Evolutionary conservation across 92 coral and sea anemone genomes (phyloP).

Genomic region (Parazoanthus swiftii): DNA sequence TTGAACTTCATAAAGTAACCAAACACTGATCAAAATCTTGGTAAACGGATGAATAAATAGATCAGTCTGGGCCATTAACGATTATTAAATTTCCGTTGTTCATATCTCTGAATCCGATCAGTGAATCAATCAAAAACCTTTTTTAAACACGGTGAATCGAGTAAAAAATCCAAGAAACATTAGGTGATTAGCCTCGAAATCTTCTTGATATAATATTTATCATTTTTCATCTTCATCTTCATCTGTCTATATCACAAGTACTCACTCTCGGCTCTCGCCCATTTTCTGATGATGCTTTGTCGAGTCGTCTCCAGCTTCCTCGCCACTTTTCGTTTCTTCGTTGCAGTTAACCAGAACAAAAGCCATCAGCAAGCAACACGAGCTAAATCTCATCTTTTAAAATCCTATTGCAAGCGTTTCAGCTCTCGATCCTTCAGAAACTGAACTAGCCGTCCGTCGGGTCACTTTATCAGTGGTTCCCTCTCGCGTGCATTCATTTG

Average conservation of each 20-base stretch:
- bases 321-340: background rate
- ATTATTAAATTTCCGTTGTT: no score
- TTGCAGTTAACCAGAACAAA: conserved; percentile 8
- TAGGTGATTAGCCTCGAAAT: no score
- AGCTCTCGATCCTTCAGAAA: background rate
- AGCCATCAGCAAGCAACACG: background rate
- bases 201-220: no score
- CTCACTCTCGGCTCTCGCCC: conserved; percentile 35
- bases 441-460: background rate
- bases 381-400: conserved; percentile 6
- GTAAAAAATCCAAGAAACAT: background rate
- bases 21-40: no score
- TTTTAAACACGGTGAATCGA: no score
- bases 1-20: no score
- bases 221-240: background rate
- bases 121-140: no score
- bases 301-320: conserved; percentile 10
- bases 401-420: background rate
- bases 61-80: no score
- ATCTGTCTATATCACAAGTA: background rate
- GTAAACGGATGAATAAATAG: no score
- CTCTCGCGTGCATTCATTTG: conserved; percentile 9
- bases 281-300: conserved; percentile 21
- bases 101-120: no score
- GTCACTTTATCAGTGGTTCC: no score